Evolutionary conservation across 2,888 invertebrate genomes (phyloP).

Genomic region (Calephelis perditalis): DNA sequence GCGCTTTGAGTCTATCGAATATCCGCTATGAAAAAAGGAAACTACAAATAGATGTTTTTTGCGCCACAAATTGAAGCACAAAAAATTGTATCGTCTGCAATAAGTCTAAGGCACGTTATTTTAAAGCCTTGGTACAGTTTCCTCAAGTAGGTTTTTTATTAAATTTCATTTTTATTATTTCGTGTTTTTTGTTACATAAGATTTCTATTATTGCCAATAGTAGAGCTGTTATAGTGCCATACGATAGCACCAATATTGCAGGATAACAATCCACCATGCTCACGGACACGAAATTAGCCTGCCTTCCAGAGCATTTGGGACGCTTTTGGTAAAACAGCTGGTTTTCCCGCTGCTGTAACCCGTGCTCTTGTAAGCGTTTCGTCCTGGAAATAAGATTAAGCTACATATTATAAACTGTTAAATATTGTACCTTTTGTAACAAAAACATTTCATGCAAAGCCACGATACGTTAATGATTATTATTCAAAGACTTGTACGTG

Average conservation of each 20-base stretch:
- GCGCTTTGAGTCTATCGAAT: no score
- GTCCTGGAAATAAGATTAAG: slow-evolving; percentile 39
- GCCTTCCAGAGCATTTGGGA: slow-evolving; percentile 80
- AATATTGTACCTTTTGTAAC: no score
- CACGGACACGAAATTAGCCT: slow-evolving; percentile 81
- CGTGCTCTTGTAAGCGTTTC: slow-evolving; percentile 65
- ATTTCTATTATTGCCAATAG: slow-evolving; percentile 45
- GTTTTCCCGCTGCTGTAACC: slow-evolving; percentile 80
- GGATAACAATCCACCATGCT: slow-evolving; percentile 80
- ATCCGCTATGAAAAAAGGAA: no score
- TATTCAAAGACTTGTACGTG: no score
- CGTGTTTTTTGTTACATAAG: slow-evolving; percentile 36
- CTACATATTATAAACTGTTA: no score
- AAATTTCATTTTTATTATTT: slow-evolving; percentile 26
- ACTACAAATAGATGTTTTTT: no score
- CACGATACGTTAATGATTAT: no score
- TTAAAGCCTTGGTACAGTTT: not conserved
- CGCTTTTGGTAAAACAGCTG: slow-evolving; percentile 79
- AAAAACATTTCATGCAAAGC: no score
- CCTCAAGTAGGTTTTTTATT: not conserved
- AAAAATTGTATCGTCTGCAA: no score
- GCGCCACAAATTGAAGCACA: no score
- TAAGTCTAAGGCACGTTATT: no score
- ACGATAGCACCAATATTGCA: slow-evolving; percentile 53
- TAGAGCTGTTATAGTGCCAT: slow-evolving; percentile 48